These are phyloP conservation scores for Lordiphosa mommai DNA, from an alignment of 1,140 invertebrate species.

Conservation along the genomic window DNA sequence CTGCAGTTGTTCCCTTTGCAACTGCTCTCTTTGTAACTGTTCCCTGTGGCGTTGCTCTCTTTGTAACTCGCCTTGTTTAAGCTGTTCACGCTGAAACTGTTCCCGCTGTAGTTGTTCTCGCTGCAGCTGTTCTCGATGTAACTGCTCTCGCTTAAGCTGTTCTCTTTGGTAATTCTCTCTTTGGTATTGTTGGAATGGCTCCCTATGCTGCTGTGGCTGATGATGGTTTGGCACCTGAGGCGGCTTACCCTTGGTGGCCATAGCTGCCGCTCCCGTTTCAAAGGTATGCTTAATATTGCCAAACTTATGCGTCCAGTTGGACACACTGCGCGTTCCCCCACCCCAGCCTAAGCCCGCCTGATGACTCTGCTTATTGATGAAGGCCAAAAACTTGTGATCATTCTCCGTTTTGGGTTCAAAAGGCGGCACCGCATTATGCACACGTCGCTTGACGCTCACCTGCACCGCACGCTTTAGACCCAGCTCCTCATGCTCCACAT, in stretches of 20 bases:
- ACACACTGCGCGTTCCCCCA: slow-evolving; percentile 67
- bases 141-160: slow-evolving; percentile 11
- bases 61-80: no score
- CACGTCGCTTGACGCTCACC: slow-evolving; percentile 80
- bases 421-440: slow-evolving; percentile 81
- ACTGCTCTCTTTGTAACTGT: slow-evolving; percentile 19
- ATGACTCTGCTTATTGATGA: slow-evolving; percentile 88
- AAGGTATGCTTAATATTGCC: slow-evolving; percentile 92
- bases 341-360: slow-evolving; percentile 70
- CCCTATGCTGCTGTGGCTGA: slow-evolving; percentile 56
- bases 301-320: slow-evolving; percentile 89
- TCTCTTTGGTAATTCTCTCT: slow-evolving; percentile 26
- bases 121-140: slow-evolving; percentile 17
- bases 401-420: slow-evolving; percentile 91
- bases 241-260: slow-evolving; percentile 60
- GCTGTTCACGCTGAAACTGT: no score
- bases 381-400: slow-evolving; percentile 90
- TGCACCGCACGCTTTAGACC: slow-evolving; percentile 82
- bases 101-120: slow-evolving; percentile 21
- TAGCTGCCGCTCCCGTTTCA: slow-evolving; percentile 80
- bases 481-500: slow-evolving; percentile 69
- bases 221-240: slow-evolving; percentile 49
- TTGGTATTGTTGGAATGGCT: slow-evolving; percentile 27
- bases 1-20: slow-evolving; percentile 18
- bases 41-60: slow-evolving; percentile 24